Conservation (phyloP, 2,888 invertebrate genomes). For the Stictocephala bisonia region DNA sequence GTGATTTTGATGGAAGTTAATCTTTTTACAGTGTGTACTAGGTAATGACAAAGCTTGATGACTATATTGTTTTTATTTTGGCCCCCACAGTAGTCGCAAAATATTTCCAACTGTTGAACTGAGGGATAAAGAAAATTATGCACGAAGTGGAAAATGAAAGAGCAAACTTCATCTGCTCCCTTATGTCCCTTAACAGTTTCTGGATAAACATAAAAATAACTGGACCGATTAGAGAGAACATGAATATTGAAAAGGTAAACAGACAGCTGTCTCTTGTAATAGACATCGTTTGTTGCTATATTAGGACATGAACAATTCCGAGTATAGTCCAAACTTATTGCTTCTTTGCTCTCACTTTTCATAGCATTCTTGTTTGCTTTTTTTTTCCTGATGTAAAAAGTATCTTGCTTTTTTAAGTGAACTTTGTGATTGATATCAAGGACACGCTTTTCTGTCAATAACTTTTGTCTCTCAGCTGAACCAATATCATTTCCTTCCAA, state of each 20-base stretch:
- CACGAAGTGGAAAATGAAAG: slow-evolving; percentile 52
- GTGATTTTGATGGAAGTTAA: slow-evolving; percentile 42
- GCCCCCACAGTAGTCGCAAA: too few species aligned
- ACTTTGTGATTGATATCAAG: slow-evolving; percentile 14
- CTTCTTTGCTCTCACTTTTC: slow-evolving; percentile 38
- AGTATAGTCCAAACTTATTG: slow-evolving; percentile 45
- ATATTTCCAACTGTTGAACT: slow-evolving; percentile 44
- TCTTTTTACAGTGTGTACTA: slow-evolving; percentile 35
- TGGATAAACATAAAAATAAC: slow-evolving; percentile 53
- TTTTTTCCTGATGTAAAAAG: slow-evolving; percentile 43
- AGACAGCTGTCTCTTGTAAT: too few species aligned
- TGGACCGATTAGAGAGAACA: slow-evolving; percentile 33
- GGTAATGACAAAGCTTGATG: slow-evolving; percentile 48
- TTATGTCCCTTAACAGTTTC: slow-evolving; percentile 53
- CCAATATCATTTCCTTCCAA: not conserved
- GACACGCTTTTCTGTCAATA: not conserved
- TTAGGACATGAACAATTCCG: slow-evolving; percentile 47
- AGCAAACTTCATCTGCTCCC: slow-evolving; percentile 50
- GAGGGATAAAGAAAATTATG: slow-evolving; percentile 39
- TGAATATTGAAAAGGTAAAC: too few species aligned
- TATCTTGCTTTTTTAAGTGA: slow-evolving; percentile 40
- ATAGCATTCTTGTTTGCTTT: slow-evolving; percentile 9
- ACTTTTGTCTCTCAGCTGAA: not conserved
- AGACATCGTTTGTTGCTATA: too few species aligned
- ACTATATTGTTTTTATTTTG: slow-evolving; percentile 53